phyloP scores from a whole-genome alignment of 2,797 vertebrate genomes.

The Agapornis canus region DNA sequence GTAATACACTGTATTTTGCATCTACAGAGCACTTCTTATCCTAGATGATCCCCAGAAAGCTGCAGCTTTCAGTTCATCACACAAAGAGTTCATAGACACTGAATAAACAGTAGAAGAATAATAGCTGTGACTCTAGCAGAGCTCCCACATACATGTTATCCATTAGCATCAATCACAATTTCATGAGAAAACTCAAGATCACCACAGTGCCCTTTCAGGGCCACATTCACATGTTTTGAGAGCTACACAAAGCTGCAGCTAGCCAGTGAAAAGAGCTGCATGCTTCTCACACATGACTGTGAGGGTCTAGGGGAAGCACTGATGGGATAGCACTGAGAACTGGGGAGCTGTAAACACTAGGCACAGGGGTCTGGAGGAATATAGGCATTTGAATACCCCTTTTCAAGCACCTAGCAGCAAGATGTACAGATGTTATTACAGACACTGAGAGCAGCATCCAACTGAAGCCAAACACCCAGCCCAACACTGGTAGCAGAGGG shows the following conservation, averaged over 20 bases:
- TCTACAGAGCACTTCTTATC: not conserved
- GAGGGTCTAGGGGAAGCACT: not conserved
- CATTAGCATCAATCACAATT: constrained; percentile 23
- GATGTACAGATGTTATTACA: not conserved
- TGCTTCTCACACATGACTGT: not conserved
- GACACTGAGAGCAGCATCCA: not conserved
- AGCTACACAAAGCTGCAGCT: not conserved
- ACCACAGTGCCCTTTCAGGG: not conserved
- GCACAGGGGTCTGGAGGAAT: not conserved
- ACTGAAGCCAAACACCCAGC: not conserved
- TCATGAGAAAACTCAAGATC: not conserved
- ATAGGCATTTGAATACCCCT: not conserved
- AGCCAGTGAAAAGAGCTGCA: not conserved
- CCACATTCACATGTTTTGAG: not conserved
- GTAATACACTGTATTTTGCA: not conserved
- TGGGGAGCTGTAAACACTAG: not conserved
- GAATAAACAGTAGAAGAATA: not conserved
- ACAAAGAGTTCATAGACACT: not conserved
- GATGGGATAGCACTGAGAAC: not conserved
- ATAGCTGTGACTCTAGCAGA: not conserved
- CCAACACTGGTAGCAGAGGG: not conserved
- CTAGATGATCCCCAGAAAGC: not conserved
- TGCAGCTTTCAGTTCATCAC: not conserved
- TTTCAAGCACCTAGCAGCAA: not conserved
- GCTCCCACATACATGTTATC: not conserved